Percentiles rank a stretch among this genome's conserved stretches.
These are phyloP conservation scores for Tauraco erythrolophus DNA, from an alignment of 2,113 vertebrate genomes.

Conservation along the genomic window DNA sequence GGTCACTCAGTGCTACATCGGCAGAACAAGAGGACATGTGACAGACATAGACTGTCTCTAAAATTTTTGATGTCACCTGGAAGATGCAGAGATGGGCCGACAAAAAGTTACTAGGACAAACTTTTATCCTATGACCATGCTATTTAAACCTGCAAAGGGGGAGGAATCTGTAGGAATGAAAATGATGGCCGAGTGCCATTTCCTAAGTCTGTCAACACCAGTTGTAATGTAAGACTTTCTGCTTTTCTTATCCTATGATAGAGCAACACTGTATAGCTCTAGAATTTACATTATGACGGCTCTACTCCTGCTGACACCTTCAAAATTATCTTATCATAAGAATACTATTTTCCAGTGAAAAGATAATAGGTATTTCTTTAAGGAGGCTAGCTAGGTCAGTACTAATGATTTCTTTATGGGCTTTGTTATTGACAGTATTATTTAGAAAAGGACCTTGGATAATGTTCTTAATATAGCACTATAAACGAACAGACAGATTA, in stretches of 20 bases:
- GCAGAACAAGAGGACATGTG: neutral
- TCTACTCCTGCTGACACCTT: neutral
- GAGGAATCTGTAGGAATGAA: neutral
- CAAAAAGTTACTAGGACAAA: neutral
- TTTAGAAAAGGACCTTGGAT: neutral
- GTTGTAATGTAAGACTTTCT: neutral
- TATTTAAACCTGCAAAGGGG: neutral
- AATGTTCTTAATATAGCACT: neutral
- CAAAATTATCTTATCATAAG: neutral
- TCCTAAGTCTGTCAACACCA: neutral
- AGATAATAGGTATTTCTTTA: neutral
- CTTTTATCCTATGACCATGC: neutral
- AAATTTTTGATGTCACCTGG: neutral
- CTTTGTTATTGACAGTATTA: neutral
- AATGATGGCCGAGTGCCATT: neutral
- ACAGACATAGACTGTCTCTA: no score
- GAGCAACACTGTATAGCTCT: neutral
- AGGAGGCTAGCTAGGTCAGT: neutral
- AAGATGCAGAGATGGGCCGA: neutral
- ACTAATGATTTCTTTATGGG: neutral
- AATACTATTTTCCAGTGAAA: neutral
- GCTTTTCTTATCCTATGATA: neutral
- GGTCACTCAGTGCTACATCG: neutral
- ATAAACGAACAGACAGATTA: neutral
- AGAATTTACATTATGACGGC: neutral